Evolutionary conservation across 2,888 invertebrate species (phyloP).

Genomic region (Xestoiulus laeticollis): DNA sequence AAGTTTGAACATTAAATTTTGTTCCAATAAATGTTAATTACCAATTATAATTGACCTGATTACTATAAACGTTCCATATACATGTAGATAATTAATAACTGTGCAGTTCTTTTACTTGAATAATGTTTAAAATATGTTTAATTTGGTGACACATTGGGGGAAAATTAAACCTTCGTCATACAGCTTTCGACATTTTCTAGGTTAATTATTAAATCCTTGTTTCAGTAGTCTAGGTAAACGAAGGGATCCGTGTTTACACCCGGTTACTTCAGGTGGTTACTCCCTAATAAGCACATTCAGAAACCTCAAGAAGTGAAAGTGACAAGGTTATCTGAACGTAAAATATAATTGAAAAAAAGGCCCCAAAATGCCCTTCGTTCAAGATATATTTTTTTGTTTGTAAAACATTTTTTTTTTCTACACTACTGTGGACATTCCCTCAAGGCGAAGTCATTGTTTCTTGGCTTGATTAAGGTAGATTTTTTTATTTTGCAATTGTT

Average conservation of each 20-base stretch:
- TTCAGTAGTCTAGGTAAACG: neutral
- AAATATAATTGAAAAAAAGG: neutral
- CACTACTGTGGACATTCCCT: neutral
- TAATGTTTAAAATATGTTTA: neutral
- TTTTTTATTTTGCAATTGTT: too few species aligned
- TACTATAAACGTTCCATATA: neutral
- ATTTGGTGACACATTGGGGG: neutral
- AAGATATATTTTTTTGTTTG: neutral
- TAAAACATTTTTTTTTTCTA: neutral
- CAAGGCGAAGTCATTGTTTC: neutral
- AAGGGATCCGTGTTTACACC: neutral
- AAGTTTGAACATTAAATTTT: too few species aligned
- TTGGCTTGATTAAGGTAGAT: neutral
- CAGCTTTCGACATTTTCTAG: neutral
- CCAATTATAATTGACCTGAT: neutral
- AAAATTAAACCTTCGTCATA: neutral
- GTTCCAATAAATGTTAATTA: neutral
- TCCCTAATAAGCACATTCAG: neutral
- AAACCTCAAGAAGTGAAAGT: neutral
- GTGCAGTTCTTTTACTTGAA: too few species aligned
- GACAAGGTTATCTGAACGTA: neutral
- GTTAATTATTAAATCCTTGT: neutral
- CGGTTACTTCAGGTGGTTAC: slow-evolving; percentile 9
- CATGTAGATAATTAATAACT: too few species aligned
- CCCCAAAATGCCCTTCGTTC: neutral